A percentile compares a stretch with the other conserved stretches of the same genome.
phyloP scores from a whole-genome alignment of 2,113 vertebrate genomes.

The Tragelaphus buxtoni region DNA sequence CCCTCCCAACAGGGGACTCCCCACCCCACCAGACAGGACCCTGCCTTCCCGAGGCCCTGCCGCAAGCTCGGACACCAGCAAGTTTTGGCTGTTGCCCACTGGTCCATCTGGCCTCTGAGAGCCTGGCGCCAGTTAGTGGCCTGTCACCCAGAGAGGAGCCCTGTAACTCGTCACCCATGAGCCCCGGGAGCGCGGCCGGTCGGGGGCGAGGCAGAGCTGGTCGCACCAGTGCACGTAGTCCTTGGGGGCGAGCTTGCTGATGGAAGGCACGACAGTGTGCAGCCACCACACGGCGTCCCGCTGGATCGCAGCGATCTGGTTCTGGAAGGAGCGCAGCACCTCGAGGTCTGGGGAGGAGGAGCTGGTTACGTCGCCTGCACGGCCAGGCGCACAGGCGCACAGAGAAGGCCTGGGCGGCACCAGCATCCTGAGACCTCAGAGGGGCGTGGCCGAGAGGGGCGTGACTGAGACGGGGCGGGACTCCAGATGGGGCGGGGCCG shows the following conservation, averaged over 20 bases:
- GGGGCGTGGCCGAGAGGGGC: too few species aligned
- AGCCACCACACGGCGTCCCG: slow-evolving; percentile 99
- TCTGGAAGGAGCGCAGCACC: slow-evolving; percentile 94
- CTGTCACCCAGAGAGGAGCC: accelerated
- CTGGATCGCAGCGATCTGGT: slow-evolving; percentile 96
- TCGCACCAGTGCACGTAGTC: slow-evolving; percentile 96
- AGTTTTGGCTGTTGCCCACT: not conserved
- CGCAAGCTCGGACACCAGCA: accelerated
- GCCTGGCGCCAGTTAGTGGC: accelerated
- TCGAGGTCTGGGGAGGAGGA: slow-evolving; percentile 87
- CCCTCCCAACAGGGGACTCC: not conserved
- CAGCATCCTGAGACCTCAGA: accelerated
- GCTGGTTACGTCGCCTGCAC: accelerated
- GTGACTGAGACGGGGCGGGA: too few species aligned
- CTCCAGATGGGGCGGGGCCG: accelerated
- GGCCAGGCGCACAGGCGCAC: too few species aligned
- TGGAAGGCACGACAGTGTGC: slow-evolving; percentile 94
- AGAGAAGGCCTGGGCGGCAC: not conserved
- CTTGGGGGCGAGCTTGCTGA: slow-evolving; percentile 94
- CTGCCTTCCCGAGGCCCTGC: not conserved
- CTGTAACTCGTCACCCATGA: accelerated
- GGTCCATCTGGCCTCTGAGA: not conserved
- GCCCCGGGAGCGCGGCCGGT: accelerated
- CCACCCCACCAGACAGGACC: not conserved
- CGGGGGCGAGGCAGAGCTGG: accelerated